Evolutionary conservation across 2,113 vertebrate genomes (phyloP).

Genomic region (Catharus minimus): DNA sequence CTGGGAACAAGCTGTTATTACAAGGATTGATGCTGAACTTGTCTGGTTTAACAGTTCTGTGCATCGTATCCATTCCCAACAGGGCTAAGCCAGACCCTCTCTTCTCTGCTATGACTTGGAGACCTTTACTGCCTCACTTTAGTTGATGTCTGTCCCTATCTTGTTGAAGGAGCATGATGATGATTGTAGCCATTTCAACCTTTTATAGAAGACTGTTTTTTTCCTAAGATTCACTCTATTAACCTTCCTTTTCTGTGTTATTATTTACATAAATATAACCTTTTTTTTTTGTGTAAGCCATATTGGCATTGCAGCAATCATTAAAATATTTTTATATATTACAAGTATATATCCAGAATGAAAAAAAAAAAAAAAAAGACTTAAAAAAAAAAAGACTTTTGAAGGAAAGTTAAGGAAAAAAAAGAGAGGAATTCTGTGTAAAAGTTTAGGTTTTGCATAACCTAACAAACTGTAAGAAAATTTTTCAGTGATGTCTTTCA

Average conservation of each 20-base stretch:
- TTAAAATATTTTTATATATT: not conserved
- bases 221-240: not conserved
- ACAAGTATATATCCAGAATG: not conserved
- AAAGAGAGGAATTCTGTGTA: not conserved
- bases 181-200: not conserved
- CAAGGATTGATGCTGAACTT: not conserved
- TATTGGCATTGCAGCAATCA: not conserved
- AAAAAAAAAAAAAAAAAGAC: too few species aligned
- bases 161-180: not conserved
- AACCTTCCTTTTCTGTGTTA: not conserved
- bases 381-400: not conserved
- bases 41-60: not conserved
- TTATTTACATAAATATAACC: not conserved
- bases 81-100: not conserved
- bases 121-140: not conserved
- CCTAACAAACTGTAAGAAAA: not conserved
- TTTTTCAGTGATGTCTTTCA: not conserved
- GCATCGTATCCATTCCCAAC: not conserved
- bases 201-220: not conserved
- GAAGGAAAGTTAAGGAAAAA: not conserved
- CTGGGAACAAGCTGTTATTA: not conserved
- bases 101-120: not conserved
- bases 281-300: not conserved
- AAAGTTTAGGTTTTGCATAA: not conserved
- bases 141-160: not conserved